These are phyloP conservation scores for Sebastiscus tertius DNA, from an alignment of 2,797 vertebrate species.

Conservation along the genomic window DNA sequence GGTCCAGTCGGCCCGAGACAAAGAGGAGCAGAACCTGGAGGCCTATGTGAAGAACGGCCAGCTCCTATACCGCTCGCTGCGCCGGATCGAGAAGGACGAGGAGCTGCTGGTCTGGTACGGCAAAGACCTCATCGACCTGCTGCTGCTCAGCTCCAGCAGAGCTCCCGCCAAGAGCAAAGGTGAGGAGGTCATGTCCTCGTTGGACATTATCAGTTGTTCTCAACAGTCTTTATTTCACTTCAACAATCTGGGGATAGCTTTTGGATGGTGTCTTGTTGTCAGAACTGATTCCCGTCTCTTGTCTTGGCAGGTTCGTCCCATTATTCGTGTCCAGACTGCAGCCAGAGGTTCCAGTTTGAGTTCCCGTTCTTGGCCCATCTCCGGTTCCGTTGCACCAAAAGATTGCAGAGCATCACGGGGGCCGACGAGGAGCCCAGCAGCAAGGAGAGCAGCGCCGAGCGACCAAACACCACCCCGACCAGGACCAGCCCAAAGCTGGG, in stretches of 20 bases:
- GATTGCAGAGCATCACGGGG: conserved; percentile 83
- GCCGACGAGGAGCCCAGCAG: conserved; percentile 70
- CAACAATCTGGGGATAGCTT: not conserved
- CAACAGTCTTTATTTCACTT: not conserved
- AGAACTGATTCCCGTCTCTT: not conserved
- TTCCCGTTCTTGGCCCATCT: conserved; percentile 93
- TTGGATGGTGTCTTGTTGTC: not conserved
- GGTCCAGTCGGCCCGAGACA: conserved; percentile 94
- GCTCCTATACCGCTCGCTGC: conserved; percentile 94
- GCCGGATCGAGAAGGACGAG: conserved; percentile 96
- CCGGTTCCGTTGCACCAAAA: conserved; percentile 95
- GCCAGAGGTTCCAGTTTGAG: conserved; percentile 96
- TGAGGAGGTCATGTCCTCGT: not conserved
- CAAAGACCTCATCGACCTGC: conserved; percentile 92
- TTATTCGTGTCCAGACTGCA: conserved; percentile 91
- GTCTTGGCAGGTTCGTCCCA: conserved; percentile 84
- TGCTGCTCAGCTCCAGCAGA: conserved; percentile 87
- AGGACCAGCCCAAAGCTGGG: conserved; percentile 80
- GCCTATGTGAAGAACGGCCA: conserved; percentile 98
- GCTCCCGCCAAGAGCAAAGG: conserved; percentile 88
- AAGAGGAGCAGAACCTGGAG: conserved; percentile 96
- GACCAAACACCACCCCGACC: conserved; percentile 49
- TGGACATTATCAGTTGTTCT: not conserved
- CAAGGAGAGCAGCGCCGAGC: conserved; percentile 78
- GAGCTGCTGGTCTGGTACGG: conserved; percentile 98